Evolutionary conservation across 2,113 vertebrate species (phyloP).

Genomic region (Eretmochelys imbricata): DNA sequence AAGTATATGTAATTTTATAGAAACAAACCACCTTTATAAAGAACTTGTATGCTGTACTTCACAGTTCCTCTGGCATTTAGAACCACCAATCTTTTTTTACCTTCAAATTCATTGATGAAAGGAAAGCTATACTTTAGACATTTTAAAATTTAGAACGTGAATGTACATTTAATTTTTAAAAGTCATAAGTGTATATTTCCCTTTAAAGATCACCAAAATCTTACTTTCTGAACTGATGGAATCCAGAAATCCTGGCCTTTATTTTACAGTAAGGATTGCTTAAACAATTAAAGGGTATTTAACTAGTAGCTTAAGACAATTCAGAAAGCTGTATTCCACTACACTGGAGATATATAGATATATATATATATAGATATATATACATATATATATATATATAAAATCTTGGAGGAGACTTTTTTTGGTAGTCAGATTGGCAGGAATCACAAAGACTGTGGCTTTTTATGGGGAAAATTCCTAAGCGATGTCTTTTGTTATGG

Average conservation of each 20-base stretch:
- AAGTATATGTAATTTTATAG: neutral
- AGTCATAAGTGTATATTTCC: neutral
- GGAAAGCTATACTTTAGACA: neutral
- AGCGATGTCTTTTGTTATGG: neutral
- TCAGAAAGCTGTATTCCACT: neutral
- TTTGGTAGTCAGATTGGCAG: neutral
- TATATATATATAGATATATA: no score
- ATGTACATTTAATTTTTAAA: neutral
- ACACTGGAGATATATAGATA: neutral
- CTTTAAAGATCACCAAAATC: neutral
- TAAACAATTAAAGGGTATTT: neutral
- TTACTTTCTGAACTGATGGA: neutral
- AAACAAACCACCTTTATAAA: neutral
- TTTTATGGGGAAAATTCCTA: neutral
- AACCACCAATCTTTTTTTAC: neutral
- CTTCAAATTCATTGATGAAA: neutral
- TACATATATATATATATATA: neutral
- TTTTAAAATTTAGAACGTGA: neutral
- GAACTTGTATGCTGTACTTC: fast-evolving
- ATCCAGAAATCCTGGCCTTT: neutral
- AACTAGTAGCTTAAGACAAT: neutral
- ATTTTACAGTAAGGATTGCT: neutral
- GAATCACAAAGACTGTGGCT: neutral
- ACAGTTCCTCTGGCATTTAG: neutral
- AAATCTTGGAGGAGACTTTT: neutral